phyloP scores from a whole-genome alignment of 2,797 vertebrate genomes.

The Avahi laniger region DNA sequence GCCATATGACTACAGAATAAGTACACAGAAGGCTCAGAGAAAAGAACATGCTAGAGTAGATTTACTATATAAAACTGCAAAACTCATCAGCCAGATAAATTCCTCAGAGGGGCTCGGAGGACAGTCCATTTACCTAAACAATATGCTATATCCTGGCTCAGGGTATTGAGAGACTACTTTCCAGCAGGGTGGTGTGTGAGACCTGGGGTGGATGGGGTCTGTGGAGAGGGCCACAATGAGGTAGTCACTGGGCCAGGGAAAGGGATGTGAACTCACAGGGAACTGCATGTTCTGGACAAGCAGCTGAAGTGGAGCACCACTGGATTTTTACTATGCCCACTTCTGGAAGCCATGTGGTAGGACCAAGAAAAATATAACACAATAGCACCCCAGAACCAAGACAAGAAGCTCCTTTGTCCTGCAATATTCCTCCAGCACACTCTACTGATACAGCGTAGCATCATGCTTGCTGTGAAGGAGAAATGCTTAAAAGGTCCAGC shows the following conservation, averaged over 20 bases:
- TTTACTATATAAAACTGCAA: neutral
- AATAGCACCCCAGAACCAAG: neutral
- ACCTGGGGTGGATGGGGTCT: neutral
- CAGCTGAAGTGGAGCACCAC: rapidly evolving
- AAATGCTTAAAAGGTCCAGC: neutral
- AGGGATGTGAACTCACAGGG: neutral
- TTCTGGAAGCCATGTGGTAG: neutral
- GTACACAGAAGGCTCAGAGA: neutral
- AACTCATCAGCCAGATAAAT: neutral
- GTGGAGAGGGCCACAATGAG: neutral
- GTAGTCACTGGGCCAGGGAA: neutral
- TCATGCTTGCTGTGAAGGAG: neutral
- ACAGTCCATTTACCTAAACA: neutral
- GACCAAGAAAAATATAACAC: neutral
- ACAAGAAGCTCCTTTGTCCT: neutral
- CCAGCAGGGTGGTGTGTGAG: neutral
- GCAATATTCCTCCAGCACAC: too few relatives aligned
- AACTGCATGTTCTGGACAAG: neutral
- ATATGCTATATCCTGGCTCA: neutral
- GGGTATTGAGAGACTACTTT: too few relatives aligned
- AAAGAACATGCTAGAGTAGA: neutral
- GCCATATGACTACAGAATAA: neutral
- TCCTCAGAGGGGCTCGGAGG: neutral
- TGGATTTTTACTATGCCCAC: neutral
- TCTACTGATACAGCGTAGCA: neutral